These are phyloP conservation scores for Megaceryle alcyon DNA, from an alignment of 2,797 vertebrate species.

Conservation along the genomic window DNA sequence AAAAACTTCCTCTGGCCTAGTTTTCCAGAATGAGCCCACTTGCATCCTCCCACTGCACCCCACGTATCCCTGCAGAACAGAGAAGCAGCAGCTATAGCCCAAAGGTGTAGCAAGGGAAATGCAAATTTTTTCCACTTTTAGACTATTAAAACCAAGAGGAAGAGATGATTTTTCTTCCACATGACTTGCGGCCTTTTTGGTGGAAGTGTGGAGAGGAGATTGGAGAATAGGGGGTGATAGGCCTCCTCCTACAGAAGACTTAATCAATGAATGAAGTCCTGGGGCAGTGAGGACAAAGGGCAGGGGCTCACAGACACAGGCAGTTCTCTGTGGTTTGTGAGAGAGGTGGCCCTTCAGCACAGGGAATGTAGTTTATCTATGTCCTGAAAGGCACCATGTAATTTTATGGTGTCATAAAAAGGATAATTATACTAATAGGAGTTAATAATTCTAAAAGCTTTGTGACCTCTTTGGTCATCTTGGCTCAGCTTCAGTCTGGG, in stretches of 20 bases:
- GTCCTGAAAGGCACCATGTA: constrained; percentile 47
- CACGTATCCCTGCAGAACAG: background rate
- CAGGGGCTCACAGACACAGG: background rate
- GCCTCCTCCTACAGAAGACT: background rate
- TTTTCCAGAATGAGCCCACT: constrained; percentile 13
- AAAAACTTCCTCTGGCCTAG: constrained; percentile 13
- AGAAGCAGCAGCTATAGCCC: constrained; percentile 7
- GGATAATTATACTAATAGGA: constrained; percentile 64
- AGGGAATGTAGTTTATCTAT: constrained; percentile 11
- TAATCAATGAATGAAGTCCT: background rate
- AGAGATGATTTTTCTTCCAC: background rate
- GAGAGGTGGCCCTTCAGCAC: background rate
- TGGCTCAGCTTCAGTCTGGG: constrained; percentile 46
- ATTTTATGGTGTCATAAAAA: constrained; percentile 62
- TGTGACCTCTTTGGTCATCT: constrained; percentile 54
- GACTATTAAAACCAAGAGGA: background rate
- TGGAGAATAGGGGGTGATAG: background rate
- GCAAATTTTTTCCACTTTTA: background rate
- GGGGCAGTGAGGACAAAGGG: background rate
- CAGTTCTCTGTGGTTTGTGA: background rate
- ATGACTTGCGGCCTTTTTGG: background rate
- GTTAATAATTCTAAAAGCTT: constrained; percentile 62
- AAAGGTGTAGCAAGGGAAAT: constrained; percentile 28
- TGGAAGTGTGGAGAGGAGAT: background rate
- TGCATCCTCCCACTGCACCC: constrained; percentile 28